These are phyloP conservation scores for Xestia xanthographa DNA, from an alignment of 2,888 invertebrate species.

Conservation along the genomic window DNA sequence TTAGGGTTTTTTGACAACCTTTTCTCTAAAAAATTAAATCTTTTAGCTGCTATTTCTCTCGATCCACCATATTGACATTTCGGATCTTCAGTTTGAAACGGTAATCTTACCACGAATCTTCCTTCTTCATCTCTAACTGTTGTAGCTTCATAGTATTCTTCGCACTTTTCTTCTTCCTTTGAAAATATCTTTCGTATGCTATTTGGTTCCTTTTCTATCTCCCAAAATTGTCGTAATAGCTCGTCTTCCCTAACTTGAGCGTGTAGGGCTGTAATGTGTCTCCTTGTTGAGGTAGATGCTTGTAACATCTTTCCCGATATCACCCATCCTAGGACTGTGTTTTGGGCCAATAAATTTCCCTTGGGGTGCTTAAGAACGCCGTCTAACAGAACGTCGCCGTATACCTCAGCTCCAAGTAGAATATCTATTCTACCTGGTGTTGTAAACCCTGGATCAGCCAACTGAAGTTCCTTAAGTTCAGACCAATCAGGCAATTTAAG, in stretches of 20 bases:
- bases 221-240: not conserved
- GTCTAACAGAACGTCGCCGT: not conserved
- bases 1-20: not conserved
- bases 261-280: not conserved
- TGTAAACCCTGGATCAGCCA: conserved; percentile 22
- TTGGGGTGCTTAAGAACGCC: not conserved
- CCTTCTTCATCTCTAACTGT: not conserved
- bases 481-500: not conserved
- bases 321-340: conserved; percentile 2
- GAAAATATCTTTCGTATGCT: not conserved
- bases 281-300: not conserved
- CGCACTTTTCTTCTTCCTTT: too few species aligned
- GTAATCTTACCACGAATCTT: not conserved
- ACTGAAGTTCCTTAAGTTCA: not conserved
- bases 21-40: not conserved
- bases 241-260: not conserved
- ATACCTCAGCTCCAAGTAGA: conserved; percentile 26
- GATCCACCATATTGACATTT: not conserved
- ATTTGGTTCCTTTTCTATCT: not conserved
- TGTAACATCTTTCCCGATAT: not conserved
- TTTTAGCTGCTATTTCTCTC: not conserved
- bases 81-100: not conserved
- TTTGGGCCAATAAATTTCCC: not conserved
- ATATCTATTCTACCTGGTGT: conserved; percentile 37
- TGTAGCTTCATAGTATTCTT: not conserved